Evolutionary conservation across 2,888 invertebrate genomes (phyloP).

Genomic region (Cylloceria caligata): DNA sequence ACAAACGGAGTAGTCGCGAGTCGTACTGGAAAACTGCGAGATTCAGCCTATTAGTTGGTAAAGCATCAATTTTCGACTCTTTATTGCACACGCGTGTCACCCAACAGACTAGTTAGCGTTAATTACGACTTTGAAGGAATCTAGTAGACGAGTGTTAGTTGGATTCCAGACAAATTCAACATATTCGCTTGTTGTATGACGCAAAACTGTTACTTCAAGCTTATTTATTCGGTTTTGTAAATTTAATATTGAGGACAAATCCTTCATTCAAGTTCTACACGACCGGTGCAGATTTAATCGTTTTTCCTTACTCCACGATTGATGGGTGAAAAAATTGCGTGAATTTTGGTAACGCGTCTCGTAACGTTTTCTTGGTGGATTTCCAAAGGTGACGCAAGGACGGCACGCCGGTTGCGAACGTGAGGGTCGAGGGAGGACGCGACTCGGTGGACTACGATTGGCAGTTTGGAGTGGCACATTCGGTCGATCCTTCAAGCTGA

Average conservation of each 20-base stretch:
- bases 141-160: neutral
- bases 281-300: neutral
- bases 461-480: constrained; percentile 77
- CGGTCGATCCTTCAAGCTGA: constrained; percentile 78
- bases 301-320: neutral
- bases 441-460: constrained; percentile 73
- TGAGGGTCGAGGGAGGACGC: constrained; percentile 24
- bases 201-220: neutral
- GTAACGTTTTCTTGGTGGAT: constrained; percentile 36
- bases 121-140: neutral
- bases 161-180: neutral
- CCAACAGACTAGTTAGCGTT: neutral
- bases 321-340: neutral
- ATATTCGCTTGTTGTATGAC: neutral
- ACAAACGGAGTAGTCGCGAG: neutral
- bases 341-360: constrained; percentile 30
- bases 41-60: no score
- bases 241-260: no score
- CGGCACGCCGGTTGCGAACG: constrained; percentile 25
- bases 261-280: no score
- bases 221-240: neutral
- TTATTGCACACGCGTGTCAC: neutral
- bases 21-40: no score
- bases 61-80: no score
- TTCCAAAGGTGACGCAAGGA: constrained; percentile 65